Conservation (phyloP, 2,888 invertebrate species). For the Nyleta sp. region DNA sequence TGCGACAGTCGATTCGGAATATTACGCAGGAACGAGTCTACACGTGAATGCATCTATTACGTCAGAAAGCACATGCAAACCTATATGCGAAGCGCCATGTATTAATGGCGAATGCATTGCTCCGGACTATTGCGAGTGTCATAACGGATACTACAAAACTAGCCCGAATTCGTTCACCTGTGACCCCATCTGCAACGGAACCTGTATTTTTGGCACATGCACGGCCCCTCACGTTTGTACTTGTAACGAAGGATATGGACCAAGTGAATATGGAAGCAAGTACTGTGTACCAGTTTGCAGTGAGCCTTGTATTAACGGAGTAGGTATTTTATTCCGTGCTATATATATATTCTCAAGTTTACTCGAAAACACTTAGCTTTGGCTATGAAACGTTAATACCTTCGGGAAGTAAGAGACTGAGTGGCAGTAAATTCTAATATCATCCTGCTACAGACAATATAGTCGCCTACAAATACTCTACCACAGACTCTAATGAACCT, state of each 20-base stretch:
- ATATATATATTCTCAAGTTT: no score
- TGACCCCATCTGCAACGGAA: slow-evolving; percentile 70
- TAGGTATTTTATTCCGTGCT: no score
- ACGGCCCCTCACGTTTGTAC: slow-evolving; percentile 59
- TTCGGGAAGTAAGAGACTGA: no score
- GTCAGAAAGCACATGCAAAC: slow-evolving; percentile 66
- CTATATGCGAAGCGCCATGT: slow-evolving; percentile 80
- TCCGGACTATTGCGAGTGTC: slow-evolving; percentile 78
- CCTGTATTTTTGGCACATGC: slow-evolving; percentile 74
- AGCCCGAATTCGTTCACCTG: slow-evolving; percentile 68
- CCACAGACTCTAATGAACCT: no score
- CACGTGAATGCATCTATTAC: neutral
- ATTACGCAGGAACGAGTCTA: no score
- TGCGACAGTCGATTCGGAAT: neutral
- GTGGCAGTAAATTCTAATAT: no score
- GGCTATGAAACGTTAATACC: no score
- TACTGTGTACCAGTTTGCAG: slow-evolving; percentile 73
- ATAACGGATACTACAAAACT: slow-evolving; percentile 81
- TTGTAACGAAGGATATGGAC: slow-evolving; percentile 59
- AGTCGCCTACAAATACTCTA: no score
- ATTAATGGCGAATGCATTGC: slow-evolving; percentile 83
- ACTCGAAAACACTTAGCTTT: no score
- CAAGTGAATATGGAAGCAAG: neutral
- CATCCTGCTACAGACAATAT: no score
- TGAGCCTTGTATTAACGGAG: slow-evolving; percentile 70